These are phyloP conservation scores for Philotrypesis tridentata DNA, from an alignment of 1,140 invertebrate species.

Conservation along the genomic window DNA sequence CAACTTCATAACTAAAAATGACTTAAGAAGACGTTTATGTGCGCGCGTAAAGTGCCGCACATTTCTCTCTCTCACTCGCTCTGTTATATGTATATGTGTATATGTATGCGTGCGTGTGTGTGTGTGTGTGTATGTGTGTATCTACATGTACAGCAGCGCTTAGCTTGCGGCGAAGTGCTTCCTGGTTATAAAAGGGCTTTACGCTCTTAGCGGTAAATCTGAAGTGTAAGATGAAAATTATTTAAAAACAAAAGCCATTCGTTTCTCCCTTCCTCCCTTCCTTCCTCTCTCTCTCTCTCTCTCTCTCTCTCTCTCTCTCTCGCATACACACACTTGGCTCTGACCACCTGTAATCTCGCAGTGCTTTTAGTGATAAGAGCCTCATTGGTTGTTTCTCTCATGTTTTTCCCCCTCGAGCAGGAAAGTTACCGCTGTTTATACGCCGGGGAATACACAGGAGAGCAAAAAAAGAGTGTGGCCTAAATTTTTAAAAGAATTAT, in stretches of 20 bases:
- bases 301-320: no score
- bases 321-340: no score
- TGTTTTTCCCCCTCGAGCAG: neutral
- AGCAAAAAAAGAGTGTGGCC: neutral
- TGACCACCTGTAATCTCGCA: neutral
- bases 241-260: neutral
- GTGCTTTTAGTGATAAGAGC: neutral
- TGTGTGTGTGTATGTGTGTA: no score
- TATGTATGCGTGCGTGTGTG: neutral
- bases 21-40: conserved; percentile 36
- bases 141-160: neutral
- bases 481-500: neutral
- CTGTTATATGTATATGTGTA: neutral
- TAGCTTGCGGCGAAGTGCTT: neutral
- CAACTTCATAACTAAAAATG: conserved; percentile 41
- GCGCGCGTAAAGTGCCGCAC: conserved; percentile 23
- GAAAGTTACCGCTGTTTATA: neutral
- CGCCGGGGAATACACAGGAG: neutral
- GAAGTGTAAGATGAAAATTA: conserved; percentile 5
- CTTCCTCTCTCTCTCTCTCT: no score
- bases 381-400: neutral
- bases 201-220: neutral
- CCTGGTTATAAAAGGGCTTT: conserved; percentile 24
- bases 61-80: neutral
- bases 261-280: neutral